Conservation (phyloP, 2,113 vertebrate species). For the Otolemur garnettii region DNA sequence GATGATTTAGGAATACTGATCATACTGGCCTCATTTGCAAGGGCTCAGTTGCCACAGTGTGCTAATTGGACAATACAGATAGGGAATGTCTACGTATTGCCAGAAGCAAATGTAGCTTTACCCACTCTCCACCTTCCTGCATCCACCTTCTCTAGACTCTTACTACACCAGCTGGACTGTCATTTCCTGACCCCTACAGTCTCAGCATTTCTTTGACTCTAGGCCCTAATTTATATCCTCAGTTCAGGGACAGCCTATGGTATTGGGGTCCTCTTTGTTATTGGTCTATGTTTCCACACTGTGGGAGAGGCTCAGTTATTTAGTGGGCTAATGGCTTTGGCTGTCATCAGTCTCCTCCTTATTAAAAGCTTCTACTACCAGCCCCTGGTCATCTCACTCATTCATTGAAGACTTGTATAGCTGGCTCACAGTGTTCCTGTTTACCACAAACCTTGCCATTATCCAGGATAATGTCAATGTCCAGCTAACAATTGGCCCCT, state of each 20-base stretch:
- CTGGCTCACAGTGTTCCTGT: constrained; percentile 13
- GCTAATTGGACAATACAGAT: not conserved
- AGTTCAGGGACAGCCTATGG: not conserved
- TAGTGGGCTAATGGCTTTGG: not conserved
- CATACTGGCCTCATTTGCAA: not conserved
- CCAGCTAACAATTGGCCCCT: constrained; percentile 22
- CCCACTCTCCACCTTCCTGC: not conserved
- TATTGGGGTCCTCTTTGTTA: constrained; percentile 1
- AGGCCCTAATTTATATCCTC: constrained; percentile 32
- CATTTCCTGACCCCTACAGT: not conserved
- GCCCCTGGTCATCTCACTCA: not conserved
- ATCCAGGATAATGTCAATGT: not conserved
- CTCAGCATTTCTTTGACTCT: constrained; percentile 19
- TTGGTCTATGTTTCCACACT: not conserved
- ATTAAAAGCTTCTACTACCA: not conserved
- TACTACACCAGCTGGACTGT: not conserved
- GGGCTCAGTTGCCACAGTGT: not conserved
- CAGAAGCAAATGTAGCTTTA: not conserved
- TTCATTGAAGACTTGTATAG: constrained; percentile 18
- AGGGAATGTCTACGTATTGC: not conserved
- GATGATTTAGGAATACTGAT: not conserved
- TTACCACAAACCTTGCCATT: constrained; percentile 40
- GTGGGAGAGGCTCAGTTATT: not conserved
- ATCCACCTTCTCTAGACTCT: not conserved
- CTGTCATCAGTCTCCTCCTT: not conserved